Evolutionary conservation across 2,797 vertebrate species (phyloP).

Genomic region (Gallirallus australis): DNA sequence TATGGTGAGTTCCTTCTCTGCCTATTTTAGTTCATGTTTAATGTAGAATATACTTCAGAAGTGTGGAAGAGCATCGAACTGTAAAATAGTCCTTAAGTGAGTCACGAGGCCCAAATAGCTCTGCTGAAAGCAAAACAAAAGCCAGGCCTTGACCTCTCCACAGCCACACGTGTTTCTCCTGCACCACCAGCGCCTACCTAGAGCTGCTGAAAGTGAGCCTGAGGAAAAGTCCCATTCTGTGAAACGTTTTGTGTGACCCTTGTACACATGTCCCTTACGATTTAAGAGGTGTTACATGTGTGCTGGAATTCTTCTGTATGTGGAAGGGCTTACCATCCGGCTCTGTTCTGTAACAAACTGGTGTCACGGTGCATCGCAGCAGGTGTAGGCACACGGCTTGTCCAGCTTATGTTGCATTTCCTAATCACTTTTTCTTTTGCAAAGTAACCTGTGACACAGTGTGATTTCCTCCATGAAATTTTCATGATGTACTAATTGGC

Average conservation of each 20-base stretch:
- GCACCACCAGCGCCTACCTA: background rate
- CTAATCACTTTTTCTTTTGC: background rate
- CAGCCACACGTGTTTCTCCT: background rate
- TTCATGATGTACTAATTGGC: background rate
- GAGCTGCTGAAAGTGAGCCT: background rate
- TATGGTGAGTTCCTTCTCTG: background rate
- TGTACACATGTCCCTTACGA: background rate
- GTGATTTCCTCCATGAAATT: background rate
- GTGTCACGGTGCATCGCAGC: fast-evolving
- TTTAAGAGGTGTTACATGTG: background rate
- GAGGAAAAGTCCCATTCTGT: background rate
- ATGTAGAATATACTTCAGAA: constrained; percentile 31
- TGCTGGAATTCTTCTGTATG: background rate
- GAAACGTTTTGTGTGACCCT: background rate
- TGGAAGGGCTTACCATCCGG: background rate
- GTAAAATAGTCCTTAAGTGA: background rate
- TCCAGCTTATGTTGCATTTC: background rate
- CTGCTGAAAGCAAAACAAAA: background rate
- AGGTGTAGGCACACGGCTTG: background rate
- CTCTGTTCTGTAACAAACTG: background rate
- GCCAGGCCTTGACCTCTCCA: background rate
- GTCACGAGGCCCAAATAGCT: background rate
- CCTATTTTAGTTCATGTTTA: constrained; percentile 26
- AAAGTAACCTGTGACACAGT: background rate
- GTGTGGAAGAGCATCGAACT: background rate